Conservation (phyloP, 2,113 vertebrate species). For the Hystrix brachyura region DNA sequence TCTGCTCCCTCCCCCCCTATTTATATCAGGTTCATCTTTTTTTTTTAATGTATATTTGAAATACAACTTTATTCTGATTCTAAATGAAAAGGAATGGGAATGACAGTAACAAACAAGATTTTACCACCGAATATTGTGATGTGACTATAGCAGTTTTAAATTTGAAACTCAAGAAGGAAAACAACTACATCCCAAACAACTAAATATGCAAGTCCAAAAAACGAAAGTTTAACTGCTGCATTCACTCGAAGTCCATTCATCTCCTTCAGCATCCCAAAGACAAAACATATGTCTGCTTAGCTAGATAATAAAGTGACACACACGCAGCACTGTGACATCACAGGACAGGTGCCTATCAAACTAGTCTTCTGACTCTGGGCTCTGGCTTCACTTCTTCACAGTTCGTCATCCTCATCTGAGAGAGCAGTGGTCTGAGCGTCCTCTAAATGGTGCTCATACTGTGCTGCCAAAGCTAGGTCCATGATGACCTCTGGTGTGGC, state of each 20-base stretch:
- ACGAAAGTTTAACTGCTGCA: constrained; percentile 89
- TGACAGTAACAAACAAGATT: too few species aligned
- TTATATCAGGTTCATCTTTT: too few species aligned
- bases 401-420: constrained; percentile 99
- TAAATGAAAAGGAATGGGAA: too few species aligned
- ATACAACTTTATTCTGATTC: too few species aligned
- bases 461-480: constrained; percentile 96
- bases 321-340: constrained; percentile 92
- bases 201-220: constrained; percentile 91
- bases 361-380: constrained; percentile 94
- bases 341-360: constrained; percentile 95
- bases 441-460: constrained; percentile 97
- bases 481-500: constrained; percentile 98
- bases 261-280: constrained; percentile 91
- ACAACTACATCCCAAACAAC: constrained; percentile 91
- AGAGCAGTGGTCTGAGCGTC: constrained; percentile 97
- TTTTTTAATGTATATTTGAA: too few species aligned
- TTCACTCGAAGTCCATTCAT: constrained; percentile 92
- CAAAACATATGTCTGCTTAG: constrained; percentile 92
- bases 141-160: constrained; percentile 90
- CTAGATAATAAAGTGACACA: constrained; percentile 92
- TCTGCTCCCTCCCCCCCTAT: too few species aligned
- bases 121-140: constrained; percentile 87
- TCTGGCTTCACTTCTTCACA: constrained; percentile 91
- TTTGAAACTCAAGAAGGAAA: constrained; percentile 89